A percentile compares a stretch with the other conserved stretches of the same genome.
phyloP scores from a whole-genome alignment of 1,140 invertebrate species.

The Drosophila biarmipes region DNA sequence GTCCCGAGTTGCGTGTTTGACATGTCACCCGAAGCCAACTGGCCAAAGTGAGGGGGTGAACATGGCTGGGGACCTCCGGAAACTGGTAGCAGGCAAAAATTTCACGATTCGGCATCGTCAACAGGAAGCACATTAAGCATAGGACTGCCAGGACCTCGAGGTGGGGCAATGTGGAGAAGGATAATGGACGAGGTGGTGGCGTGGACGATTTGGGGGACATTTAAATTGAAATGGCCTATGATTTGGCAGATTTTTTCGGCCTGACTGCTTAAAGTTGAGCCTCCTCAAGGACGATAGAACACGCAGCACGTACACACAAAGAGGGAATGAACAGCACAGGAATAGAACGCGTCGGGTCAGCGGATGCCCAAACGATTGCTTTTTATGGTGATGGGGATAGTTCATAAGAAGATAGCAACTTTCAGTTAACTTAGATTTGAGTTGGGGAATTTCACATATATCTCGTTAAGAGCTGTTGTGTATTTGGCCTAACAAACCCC shows the following conservation, averaged over 20 bases:
- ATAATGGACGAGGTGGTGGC: conserved; percentile 50
- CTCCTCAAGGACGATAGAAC: conserved; percentile 43
- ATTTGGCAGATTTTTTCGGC: conserved; percentile 56
- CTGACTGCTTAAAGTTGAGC: conserved; percentile 42
- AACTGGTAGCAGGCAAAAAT: conserved; percentile 5
- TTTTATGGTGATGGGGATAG: conserved; percentile 49
- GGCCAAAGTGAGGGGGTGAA: conserved; percentile 42
- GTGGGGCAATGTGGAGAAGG: conserved; percentile 21
- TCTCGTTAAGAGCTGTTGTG: neutral
- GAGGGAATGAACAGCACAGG: conserved; percentile 1
- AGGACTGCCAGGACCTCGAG: conserved; percentile 21
- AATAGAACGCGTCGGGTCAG: conserved; percentile 41
- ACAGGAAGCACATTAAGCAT: conserved; percentile 78
- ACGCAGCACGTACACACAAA: conserved; percentile 30
- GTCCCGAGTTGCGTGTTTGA: conserved; percentile 72
- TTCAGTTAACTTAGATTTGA: conserved; percentile 23
- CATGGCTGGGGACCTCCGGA: conserved; percentile 3
- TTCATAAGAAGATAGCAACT: conserved; percentile 52
- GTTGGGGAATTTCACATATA: conserved; percentile 25
- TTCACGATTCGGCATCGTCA: conserved; percentile 57
- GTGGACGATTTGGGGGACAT: conserved; percentile 49
- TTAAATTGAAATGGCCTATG: conserved; percentile 72
- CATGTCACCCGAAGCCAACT: conserved; percentile 69
- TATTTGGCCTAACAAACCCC: neutral
- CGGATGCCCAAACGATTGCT: conserved; percentile 38